Evolutionary conservation across 1,140 invertebrate genomes (phyloP), one percentile per base, ranked within the genome.

Genomic region (Limonius californicus): DNA sequence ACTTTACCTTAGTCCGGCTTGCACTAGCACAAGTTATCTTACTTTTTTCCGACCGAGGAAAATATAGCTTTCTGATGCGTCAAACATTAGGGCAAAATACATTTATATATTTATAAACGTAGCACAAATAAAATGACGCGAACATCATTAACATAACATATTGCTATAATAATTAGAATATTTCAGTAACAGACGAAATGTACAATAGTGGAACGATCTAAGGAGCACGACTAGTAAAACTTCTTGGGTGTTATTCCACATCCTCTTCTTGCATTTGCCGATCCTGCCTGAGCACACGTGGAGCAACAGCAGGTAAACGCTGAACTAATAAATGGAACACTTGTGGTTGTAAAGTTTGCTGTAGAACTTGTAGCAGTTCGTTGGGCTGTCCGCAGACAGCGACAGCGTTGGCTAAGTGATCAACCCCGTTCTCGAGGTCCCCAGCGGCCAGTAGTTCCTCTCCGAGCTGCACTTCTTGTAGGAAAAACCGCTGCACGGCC

Each of bases 301-400:
- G 74, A 9, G 74, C 74, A 12, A 83, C 79, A 62, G 82, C 79
- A 60, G 94, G 92, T 67, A 97, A 80, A 77, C 90, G 86, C 72
- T 94, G 86, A 54, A 97, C 79, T 9, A 97, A 82, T 69, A 94
- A 78, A 63, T 91, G 87, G 83, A 97, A 98, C 70, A 95, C 89
- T 74, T 92, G 88, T 27, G 93, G 90, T 62, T 95, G 94, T 72
- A 98, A 82, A 56, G 94, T 96, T 78, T 95, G 92, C 63, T 77
- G 75, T 12, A 76, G 63, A 18, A 86, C 84, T 78, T 93, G 87
- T 16, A 99, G 80, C 11, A 98, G 79, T 72, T 97, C 92, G 68
- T 94, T 88, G 0, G 95, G 94, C 75, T 98, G 94, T 16, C 93
- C 92, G 77, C 96, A 98, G 1, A 98, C 91, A n/a, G 94, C 90